phyloP scores from a whole-genome alignment of 2,113 vertebrate species.

The Scomber colias region DNA sequence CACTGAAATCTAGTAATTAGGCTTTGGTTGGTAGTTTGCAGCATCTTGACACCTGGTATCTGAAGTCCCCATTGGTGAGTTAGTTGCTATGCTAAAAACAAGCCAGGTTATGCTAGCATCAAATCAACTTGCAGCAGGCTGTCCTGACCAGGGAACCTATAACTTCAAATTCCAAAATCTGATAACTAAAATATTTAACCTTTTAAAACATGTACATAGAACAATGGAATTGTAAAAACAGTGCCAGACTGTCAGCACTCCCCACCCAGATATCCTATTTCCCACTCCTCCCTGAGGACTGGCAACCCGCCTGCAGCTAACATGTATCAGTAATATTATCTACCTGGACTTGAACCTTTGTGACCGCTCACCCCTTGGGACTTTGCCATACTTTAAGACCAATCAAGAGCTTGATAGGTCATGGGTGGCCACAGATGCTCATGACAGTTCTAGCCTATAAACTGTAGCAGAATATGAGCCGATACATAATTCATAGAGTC shows the following conservation, averaged over 20 bases:
- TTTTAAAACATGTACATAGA: no score
- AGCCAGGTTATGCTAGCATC: no score
- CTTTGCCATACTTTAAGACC: constrained; percentile 8
- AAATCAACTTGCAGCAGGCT: no score
- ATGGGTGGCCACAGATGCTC: constrained; percentile 43
- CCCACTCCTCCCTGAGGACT: constrained; percentile 31
- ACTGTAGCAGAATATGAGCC: constrained; percentile 44
- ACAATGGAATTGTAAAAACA: no score
- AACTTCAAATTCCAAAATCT: no score
- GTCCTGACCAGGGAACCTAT: no score
- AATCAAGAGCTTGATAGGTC: constrained; percentile 43
- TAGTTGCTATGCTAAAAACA: no score
- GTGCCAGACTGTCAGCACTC: constrained; percentile 1
- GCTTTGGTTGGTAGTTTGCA: no score
- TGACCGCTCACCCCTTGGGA: constrained; percentile 50
- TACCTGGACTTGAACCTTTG: constrained; percentile 45
- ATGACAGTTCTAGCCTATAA: constrained; percentile 48
- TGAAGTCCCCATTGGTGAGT: no score
- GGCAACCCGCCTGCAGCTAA: constrained; percentile 29
- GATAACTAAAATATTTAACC: no score
- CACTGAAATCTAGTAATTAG: no score
- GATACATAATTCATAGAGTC: constrained; percentile 67
- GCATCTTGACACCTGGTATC: no score
- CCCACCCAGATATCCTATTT: constrained; percentile 20
- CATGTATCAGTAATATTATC: constrained; percentile 54